Evolutionary conservation across 92 coral and sea anemone species (phyloP).

Genomic region (Palythoa caribaeorum): DNA sequence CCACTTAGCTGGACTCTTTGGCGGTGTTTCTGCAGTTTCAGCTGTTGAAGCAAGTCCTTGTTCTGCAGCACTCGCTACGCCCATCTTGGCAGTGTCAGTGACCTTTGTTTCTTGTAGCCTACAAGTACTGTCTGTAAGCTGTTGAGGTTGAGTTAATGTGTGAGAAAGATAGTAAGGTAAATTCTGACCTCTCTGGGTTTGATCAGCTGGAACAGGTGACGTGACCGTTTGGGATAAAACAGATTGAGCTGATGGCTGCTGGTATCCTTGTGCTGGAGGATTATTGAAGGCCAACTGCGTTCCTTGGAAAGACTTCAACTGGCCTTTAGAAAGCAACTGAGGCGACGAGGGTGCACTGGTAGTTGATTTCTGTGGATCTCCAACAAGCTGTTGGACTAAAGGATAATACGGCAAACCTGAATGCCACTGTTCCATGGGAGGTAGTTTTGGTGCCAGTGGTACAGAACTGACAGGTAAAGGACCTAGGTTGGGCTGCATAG

Average conservation of each 20-base stretch:
- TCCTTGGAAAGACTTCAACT: slow-evolving; percentile 46
- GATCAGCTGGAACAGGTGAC: slow-evolving; percentile 17
- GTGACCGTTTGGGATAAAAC: slow-evolving; percentile 24
- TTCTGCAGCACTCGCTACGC: neutral
- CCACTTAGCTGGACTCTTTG: neutral
- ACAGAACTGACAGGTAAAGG: slow-evolving; percentile 15
- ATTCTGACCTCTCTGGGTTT: neutral
- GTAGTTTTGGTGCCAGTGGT: slow-evolving; percentile 21
- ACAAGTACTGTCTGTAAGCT: neutral
- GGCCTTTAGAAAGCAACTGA: slow-evolving; percentile 33
- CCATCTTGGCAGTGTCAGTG: neutral
- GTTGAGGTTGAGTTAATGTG: neutral
- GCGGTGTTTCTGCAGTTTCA: neutral
- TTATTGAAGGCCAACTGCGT: slow-evolving; percentile 13
- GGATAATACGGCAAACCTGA: slow-evolving; percentile 25
- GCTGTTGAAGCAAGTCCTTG: neutral
- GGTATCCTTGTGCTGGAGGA: neutral
- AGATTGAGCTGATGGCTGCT: slow-evolving; percentile 22
- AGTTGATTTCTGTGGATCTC: slow-evolving; percentile 29
- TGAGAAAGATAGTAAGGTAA: neutral
- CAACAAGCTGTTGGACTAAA: neutral
- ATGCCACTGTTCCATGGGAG: slow-evolving; percentile 38
- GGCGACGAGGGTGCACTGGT: neutral
- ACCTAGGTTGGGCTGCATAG: neutral
- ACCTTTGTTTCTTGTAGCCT: neutral